A percentile compares a stretch with the other conserved stretches of the same genome.
Conservation (phyloP, 2,113 vertebrate genomes). For the Fulica atra region DNA sequence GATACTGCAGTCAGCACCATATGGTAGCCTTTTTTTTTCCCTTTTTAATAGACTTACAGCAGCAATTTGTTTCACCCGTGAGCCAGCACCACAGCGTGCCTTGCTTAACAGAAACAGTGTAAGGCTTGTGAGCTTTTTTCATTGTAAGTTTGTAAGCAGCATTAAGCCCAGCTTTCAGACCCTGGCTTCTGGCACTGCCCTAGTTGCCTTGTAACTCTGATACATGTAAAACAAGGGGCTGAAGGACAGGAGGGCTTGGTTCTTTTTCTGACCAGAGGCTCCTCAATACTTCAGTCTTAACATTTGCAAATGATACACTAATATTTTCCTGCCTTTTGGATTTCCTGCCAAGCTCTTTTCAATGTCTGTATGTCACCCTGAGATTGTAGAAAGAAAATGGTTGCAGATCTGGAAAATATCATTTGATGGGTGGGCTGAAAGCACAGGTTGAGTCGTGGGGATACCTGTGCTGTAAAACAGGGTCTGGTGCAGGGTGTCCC, state of each 20-base stretch:
- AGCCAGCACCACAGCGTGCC: conserved; percentile 38
- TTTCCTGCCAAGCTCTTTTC: neutral
- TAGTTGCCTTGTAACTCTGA: neutral
- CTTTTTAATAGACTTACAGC: conserved; percentile 52
- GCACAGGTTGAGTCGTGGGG: neutral
- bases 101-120: neutral
- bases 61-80: conserved; percentile 49
- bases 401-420: neutral
- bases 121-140: conserved; percentile 40
- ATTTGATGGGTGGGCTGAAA: neutral
- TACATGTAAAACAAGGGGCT: neutral
- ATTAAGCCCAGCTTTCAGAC: conserved; percentile 6
- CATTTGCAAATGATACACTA: neutral
- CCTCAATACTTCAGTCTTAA: neutral
- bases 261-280: neutral
- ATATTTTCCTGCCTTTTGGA: neutral
- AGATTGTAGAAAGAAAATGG: neutral
- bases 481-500: neutral
- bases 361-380: neutral
- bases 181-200: neutral
- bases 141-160: conserved; percentile 10
- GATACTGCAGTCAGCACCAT: conserved; percentile 53
- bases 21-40: neutral
- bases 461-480: neutral
- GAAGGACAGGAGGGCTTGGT: neutral